These are phyloP conservation scores for Bagarius yarrelli DNA, from an alignment of 2,113 vertebrate genomes.

Conservation along the genomic window DNA sequence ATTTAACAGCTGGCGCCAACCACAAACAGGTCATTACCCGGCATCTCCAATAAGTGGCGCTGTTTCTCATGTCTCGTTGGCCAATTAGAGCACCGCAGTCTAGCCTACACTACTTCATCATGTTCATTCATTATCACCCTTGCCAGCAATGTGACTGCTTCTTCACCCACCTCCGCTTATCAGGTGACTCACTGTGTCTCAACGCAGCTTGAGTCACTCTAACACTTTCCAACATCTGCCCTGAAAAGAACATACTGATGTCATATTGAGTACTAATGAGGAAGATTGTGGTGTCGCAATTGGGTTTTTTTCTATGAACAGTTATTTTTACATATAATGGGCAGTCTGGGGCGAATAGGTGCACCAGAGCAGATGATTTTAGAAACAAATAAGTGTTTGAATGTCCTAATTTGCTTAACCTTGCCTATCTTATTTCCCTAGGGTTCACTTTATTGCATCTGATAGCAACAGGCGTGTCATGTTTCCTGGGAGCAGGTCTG, in stretches of 20 bases:
- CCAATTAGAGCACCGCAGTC: slow-evolving; percentile 46
- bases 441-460: slow-evolving; percentile 93
- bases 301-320: background rate
- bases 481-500: slow-evolving; percentile 93
- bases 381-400: slow-evolving; percentile 2
- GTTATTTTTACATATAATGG: slow-evolving; percentile 1
- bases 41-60: slow-evolving; percentile 24
- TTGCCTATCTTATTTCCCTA: slow-evolving; percentile 56
- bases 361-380: background rate
- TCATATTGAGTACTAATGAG: slow-evolving; percentile 40
- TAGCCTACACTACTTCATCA: slow-evolving; percentile 6
- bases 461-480: slow-evolving; percentile 92
- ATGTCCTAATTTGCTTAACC: slow-evolving; percentile 6
- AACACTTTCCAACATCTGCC: slow-evolving; percentile 34
- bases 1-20: slow-evolving; percentile 23
- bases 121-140: slow-evolving; percentile 32
- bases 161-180: slow-evolving; percentile 30
- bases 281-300: background rate
- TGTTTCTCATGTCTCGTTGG: slow-evolving; percentile 22
- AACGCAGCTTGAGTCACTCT: slow-evolving; percentile 27
- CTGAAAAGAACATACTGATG: slow-evolving; percentile 18
- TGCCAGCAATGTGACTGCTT: slow-evolving; percentile 24
- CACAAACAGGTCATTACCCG: slow-evolving; percentile 43
- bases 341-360: background rate
- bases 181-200: slow-evolving; percentile 24